A percentile compares a stretch with the other conserved stretches of the same genome.
phyloP scores from a whole-genome alignment of 2,888 invertebrate species.

The Encarsia formosa region DNA sequence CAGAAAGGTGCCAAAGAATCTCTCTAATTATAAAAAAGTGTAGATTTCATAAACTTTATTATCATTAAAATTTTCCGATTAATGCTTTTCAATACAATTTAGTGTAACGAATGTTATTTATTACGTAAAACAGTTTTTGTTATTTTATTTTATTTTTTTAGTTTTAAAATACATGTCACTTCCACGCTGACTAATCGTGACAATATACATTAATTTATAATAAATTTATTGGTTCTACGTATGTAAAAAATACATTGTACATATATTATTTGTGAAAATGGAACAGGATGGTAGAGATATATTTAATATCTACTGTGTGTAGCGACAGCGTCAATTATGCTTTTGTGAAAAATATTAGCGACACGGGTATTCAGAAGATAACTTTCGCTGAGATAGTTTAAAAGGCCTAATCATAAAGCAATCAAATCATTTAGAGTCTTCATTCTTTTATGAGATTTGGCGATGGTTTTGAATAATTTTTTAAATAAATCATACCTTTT shows the following conservation, averaged over 20 bases:
- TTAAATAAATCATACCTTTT: too few relatives aligned
- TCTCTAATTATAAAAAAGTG: constrained; percentile 15
- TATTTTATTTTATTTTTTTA: too few relatives aligned
- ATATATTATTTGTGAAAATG: constrained; percentile 17
- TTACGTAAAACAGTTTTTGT: background rate
- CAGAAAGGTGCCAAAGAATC: constrained; percentile 27
- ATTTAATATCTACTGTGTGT: constrained; percentile 15
- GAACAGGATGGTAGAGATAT: constrained; percentile 12
- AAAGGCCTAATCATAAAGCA: constrained; percentile 26
- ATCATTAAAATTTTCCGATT: background rate
- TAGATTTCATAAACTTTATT: constrained; percentile 8
- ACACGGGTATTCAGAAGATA: constrained; percentile 13
- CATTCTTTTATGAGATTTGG: constrained; percentile 9
- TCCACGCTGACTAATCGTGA: constrained; percentile 3
- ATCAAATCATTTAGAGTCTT: constrained; percentile 19
- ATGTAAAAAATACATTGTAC: constrained; percentile 17
- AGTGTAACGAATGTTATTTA: background rate
- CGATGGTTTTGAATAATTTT: background rate
- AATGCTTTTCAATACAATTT: background rate
- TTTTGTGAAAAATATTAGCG: constrained; percentile 13
- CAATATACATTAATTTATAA: constrained; percentile 13
- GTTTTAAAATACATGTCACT: too few relatives aligned
- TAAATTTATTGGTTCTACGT: constrained; percentile 13
- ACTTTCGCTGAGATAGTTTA: constrained; percentile 16
- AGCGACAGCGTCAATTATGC: constrained; percentile 27